A percentile compares a stretch with the other conserved stretches of the same genome.
Evolutionary conservation across 1,140 invertebrate genomes (phyloP).

Genomic region (Philaenus spumarius): DNA sequence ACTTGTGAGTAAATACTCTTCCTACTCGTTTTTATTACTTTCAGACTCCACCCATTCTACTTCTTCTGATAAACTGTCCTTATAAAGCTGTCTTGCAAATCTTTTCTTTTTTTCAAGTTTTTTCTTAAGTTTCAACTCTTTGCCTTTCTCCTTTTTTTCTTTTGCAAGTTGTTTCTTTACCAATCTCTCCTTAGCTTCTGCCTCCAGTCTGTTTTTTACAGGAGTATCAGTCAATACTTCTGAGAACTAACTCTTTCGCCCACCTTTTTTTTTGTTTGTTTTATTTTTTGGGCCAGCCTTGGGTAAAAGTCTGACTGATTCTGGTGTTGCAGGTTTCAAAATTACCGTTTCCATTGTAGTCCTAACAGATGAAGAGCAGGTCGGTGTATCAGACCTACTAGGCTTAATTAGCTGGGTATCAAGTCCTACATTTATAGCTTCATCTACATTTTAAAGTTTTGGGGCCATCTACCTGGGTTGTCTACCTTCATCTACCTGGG

Average conservation of each 20-base stretch:
- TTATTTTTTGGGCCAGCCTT: not conserved
- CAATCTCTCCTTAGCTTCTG: constrained; percentile 7
- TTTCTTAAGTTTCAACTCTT: constrained; percentile 2
- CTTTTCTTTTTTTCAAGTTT: not conserved
- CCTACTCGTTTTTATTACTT: too few species aligned
- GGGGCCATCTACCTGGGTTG: too few species aligned
- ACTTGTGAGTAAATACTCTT: too few species aligned
- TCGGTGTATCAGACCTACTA: not conserved
- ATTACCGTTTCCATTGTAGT: not conserved
- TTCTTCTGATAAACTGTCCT: not conserved
- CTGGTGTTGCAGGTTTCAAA: constrained; percentile 2
- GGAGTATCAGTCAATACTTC: constrained; percentile 15
- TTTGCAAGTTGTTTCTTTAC: constrained; percentile 6
- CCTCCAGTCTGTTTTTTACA: too few species aligned
- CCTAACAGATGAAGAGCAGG: not conserved
- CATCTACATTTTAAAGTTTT: too few species aligned
- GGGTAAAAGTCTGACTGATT: too few species aligned
- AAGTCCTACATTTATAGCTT: too few species aligned
- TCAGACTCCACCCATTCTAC: too few species aligned
- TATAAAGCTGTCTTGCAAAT: not conserved
- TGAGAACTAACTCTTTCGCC: constrained; percentile 1
- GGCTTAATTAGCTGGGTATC: not conserved
- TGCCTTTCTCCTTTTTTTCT: not conserved
- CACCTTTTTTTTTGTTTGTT: constrained; percentile 4
- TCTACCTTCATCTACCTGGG: too few species aligned